Conservation (phyloP, 1,140 invertebrate genomes). For the Drosophila varians region DNA sequence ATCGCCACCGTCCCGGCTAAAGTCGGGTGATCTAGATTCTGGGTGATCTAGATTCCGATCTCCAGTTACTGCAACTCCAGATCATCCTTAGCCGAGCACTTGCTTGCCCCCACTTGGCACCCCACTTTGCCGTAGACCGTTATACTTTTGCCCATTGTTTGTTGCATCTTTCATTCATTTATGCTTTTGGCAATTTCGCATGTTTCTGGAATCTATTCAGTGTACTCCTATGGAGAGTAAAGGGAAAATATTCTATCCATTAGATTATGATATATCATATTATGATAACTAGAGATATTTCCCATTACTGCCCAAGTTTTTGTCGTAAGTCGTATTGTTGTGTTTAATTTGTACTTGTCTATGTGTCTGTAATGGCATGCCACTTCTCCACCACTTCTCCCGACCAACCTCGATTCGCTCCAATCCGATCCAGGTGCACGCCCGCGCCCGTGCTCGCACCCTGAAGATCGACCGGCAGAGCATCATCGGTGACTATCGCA, state of each 20-base stretch:
- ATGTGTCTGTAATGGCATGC: conserved; percentile 47
- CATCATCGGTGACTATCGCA: conserved; percentile 63
- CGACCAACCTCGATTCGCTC: conserved; percentile 2
- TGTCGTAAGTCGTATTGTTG: conserved; percentile 22
- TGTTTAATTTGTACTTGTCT: conserved; percentile 43
- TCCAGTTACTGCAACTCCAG: conserved; percentile 1
- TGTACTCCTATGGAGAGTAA: background rate
- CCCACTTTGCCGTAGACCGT: conserved; percentile 12
- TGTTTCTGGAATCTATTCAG: conserved; percentile 7
- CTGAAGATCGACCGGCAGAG: conserved; percentile 60
- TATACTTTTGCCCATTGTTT: conserved; percentile 10
- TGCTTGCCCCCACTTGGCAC: background rate
- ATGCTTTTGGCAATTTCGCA: conserved; percentile 50
- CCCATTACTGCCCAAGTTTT: conserved; percentile 14
- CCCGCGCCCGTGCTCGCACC: conserved; percentile 47
- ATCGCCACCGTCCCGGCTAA: conserved; percentile 7
- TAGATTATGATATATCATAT: background rate
- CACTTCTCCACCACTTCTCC: conserved; percentile 14
- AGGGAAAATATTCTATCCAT: background rate
- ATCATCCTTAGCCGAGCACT: conserved; percentile 11
- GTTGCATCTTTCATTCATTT: conserved; percentile 32
- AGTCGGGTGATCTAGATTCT: conserved; percentile 4
- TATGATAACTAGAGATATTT: too few species aligned
- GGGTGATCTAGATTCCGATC: background rate
- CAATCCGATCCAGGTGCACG: conserved; percentile 46